phyloP scores from a whole-genome alignment of 2,113 vertebrate genomes.

The Phasianus colchicus region DNA sequence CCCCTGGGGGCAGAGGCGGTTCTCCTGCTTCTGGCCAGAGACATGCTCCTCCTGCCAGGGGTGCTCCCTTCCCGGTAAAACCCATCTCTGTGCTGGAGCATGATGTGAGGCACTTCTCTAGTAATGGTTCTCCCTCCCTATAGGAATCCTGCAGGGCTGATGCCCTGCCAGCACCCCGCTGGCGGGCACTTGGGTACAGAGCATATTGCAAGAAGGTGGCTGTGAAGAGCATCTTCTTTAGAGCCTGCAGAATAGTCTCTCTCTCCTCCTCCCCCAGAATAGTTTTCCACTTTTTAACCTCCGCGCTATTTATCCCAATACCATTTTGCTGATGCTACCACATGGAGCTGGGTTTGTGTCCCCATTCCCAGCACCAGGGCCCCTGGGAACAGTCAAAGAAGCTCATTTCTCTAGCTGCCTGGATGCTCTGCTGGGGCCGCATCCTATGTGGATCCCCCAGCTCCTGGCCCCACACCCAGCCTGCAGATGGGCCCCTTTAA shows the following conservation, averaged over 20 bases:
- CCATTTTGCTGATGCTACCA: not conserved
- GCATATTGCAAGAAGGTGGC: not conserved
- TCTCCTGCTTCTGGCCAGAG: not conserved
- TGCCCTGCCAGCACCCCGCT: not conserved
- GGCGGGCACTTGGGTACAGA: not conserved
- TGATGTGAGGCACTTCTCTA: not conserved
- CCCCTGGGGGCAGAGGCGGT: not conserved
- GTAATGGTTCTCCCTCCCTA: not conserved
- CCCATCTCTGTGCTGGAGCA: not conserved
- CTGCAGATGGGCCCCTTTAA: not conserved
- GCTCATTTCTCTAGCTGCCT: not conserved
- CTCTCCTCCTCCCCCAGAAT: not conserved
- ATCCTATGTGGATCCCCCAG: not conserved
- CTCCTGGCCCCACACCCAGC: not conserved
- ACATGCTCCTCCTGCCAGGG: not conserved
- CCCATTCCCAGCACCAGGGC: not conserved
- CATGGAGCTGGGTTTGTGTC: not conserved
- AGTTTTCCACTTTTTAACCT: not conserved
- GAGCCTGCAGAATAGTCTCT: not conserved
- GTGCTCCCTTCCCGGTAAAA: no score
- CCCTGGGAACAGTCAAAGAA: not conserved
- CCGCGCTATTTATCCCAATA: rapidly evolving
- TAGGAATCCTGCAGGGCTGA: not conserved
- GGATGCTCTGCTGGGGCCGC: rapidly evolving
- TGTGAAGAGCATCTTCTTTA: not conserved